Evolutionary conservation across 2,797 vertebrate genomes (phyloP).

Genomic region (Anabacerthia variegaticeps): DNA sequence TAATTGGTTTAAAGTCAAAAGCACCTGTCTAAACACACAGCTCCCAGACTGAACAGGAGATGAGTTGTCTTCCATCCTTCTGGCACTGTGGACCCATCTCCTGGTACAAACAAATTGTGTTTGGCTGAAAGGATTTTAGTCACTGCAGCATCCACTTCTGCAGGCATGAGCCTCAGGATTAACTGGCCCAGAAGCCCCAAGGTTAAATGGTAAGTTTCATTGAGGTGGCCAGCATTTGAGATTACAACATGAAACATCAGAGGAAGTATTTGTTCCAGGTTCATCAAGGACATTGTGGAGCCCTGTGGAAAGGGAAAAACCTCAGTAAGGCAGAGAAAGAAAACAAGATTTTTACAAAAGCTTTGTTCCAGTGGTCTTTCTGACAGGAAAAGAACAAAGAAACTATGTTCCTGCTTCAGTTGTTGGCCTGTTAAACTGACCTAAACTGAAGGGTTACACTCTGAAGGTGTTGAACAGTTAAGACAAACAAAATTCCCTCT

Average conservation of each 20-base stretch:
- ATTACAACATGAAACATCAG: slow-evolving; percentile 96
- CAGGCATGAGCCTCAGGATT: slow-evolving; percentile 86
- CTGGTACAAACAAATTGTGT: slow-evolving; percentile 81
- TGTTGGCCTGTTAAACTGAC: neutral
- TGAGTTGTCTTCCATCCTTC: slow-evolving; percentile 95
- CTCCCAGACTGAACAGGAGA: slow-evolving; percentile 93
- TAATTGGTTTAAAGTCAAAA: neutral
- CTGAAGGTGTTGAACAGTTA: neutral
- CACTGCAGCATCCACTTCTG: slow-evolving; percentile 88
- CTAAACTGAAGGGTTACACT: neutral
- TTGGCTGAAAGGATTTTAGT: slow-evolving; percentile 89
- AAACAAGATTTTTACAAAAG: neutral
- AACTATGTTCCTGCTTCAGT: neutral
- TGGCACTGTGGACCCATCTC: slow-evolving; percentile 78
- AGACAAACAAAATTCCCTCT: neutral
- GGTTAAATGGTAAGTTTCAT: slow-evolving; percentile 96
- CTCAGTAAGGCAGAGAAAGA: neutral
- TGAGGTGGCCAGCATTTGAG: slow-evolving; percentile 93
- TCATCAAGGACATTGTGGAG: slow-evolving; percentile 81
- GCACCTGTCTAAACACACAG: slow-evolving; percentile 96
- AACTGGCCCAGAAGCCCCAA: slow-evolving; percentile 94
- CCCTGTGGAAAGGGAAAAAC: slow-evolving; percentile 74
- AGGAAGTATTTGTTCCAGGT: slow-evolving; percentile 89
- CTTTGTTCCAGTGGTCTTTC: neutral
- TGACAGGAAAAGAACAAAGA: neutral